phyloP scores from a whole-genome alignment of 2,797 vertebrate species.

The Myioborus miniatus region DNA sequence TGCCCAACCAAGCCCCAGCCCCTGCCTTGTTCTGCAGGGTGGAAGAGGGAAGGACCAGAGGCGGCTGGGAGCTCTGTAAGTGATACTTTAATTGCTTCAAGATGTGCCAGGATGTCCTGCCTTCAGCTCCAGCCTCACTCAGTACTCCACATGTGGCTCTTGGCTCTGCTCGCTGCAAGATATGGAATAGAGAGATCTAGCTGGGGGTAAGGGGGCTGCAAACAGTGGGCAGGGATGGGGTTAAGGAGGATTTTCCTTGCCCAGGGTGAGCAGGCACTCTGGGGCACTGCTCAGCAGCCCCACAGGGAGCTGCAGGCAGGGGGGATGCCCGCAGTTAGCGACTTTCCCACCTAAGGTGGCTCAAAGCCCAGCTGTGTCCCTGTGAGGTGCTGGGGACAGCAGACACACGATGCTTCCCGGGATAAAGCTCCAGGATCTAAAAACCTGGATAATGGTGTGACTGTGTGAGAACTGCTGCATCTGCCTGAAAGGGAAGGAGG shows the following conservation, averaged over 20 bases:
- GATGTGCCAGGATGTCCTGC: not conserved
- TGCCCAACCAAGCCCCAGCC: not conserved
- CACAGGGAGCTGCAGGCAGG: not conserved
- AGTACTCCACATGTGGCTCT: not conserved
- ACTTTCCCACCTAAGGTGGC: not conserved
- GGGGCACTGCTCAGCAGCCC: not conserved
- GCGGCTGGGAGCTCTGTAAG: not conserved
- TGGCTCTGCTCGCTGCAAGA: not conserved
- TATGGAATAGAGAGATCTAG: not conserved
- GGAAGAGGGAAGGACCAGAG: not conserved
- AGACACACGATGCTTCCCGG: fast-evolving
- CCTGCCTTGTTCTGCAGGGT: not conserved
- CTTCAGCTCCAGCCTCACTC: not conserved
- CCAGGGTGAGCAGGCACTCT: fast-evolving
- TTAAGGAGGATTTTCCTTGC: not conserved
- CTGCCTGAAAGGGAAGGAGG: not conserved
- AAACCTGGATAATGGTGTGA: fast-evolving
- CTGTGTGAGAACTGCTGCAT: fast-evolving
- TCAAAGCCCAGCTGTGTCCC: fast-evolving
- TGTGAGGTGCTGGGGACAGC: not conserved
- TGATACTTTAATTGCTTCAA: not conserved
- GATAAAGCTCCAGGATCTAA: not conserved
- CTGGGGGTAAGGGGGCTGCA: not conserved
- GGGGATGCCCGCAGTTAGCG: fast-evolving
- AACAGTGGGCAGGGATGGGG: fast-evolving